Evolutionary conservation across 1,140 invertebrate genomes (phyloP).

Genomic region (Patella vulgata): DNA sequence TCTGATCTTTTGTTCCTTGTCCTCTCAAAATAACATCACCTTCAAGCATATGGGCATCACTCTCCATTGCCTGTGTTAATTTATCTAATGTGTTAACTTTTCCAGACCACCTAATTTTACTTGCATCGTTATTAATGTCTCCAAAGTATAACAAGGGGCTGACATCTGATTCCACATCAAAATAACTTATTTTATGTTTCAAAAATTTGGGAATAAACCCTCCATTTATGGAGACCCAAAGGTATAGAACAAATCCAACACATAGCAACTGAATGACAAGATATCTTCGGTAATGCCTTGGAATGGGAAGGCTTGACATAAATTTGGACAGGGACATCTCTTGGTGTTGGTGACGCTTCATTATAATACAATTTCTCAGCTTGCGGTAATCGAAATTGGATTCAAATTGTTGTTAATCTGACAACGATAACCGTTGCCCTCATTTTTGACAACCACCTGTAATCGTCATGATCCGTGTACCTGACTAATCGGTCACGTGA

Average conservation of each 20-base stretch:
- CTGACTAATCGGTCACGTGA: too few species aligned
- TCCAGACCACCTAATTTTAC: slow-evolving; percentile 83
- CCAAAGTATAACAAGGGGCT: slow-evolving; percentile 50
- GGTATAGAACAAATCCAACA: slow-evolving; percentile 23
- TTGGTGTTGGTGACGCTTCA: too few species aligned
- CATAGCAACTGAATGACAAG: slow-evolving; percentile 25
- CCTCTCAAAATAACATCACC: slow-evolving; percentile 83
- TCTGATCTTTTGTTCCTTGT: slow-evolving; percentile 66
- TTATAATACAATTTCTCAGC: too few species aligned
- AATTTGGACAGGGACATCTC: too few species aligned
- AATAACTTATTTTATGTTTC: slow-evolving; percentile 35
- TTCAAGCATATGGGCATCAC: slow-evolving; percentile 83
- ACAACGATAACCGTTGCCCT: too few species aligned
- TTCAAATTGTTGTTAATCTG: too few species aligned
- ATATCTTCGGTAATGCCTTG: slow-evolving; percentile 34
- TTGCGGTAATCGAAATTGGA: too few species aligned
- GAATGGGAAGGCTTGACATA: slow-evolving; percentile 42
- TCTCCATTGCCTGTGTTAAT: slow-evolving; percentile 73
- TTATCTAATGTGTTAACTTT: slow-evolving; percentile 78
- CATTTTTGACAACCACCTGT: too few species aligned
- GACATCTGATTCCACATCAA: slow-evolving; percentile 49
- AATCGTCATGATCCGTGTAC: too few species aligned
- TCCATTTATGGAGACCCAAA: slow-evolving; percentile 41
- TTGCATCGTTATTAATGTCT: slow-evolving; percentile 71
- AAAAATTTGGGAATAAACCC: slow-evolving; percentile 52